Conservation (phyloP, 2,888 invertebrate species). For the Amphimallon solstitiale region DNA sequence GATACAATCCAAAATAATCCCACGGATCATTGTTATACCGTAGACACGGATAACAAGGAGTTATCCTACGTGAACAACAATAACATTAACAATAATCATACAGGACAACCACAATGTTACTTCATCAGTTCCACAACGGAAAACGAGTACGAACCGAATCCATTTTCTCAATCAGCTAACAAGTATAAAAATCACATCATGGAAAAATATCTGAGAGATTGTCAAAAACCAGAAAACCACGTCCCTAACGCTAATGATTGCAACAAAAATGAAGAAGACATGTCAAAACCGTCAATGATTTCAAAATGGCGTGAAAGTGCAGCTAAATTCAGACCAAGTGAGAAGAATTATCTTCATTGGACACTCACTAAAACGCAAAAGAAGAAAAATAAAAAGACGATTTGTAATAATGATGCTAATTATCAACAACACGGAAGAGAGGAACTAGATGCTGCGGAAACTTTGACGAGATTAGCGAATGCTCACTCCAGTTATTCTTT, state of each 20-base stretch:
- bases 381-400: constrained; percentile 54
- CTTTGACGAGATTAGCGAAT: constrained; percentile 74
- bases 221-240: constrained; percentile 54
- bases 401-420: constrained; percentile 34
- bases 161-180: constrained; percentile 58
- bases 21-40: constrained; percentile 58
- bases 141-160: constrained; percentile 53
- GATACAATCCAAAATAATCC: constrained; percentile 52
- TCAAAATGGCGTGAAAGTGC: constrained; percentile 82
- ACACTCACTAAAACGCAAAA: constrained; percentile 55
- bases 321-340: constrained; percentile 77
- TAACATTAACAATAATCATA: constrained; percentile 48
- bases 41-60: constrained; percentile 35
- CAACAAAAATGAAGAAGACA: constrained; percentile 45
- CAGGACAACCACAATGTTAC: constrained; percentile 56
- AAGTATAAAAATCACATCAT: constrained; percentile 71
- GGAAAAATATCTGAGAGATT: constrained; percentile 69
- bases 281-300: constrained; percentile 68
- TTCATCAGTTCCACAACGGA: constrained; percentile 62
- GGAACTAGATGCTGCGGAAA: constrained; percentile 81
- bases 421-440: constrained; percentile 70
- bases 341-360: constrained; percentile 78
- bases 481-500: constrained; percentile 45
- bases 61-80: constrained; percentile 45
- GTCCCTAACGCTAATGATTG: constrained; percentile 28